Evolutionary conservation across 2,888 invertebrate genomes (phyloP).

Genomic region (Xylota sylvarum): DNA sequence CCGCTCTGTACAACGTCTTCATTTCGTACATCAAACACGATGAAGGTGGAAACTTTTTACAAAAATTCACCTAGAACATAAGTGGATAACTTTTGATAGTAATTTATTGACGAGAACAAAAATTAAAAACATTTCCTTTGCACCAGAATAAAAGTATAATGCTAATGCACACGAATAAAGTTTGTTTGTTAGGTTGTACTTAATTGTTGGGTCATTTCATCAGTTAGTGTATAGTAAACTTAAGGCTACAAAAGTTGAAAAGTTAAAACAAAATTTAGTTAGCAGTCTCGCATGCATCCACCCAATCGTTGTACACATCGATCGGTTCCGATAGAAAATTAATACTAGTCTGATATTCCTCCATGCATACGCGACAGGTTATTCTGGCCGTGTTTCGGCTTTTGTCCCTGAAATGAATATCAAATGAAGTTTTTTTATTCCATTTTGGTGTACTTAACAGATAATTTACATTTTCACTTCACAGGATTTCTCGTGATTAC

Average conservation of each 20-base stretch:
- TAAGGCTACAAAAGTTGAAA: conserved; percentile 3
- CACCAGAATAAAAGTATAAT: conserved; percentile 43
- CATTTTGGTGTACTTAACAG: neutral
- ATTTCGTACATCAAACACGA: conserved; percentile 94
- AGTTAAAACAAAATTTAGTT: conserved; percentile 86
- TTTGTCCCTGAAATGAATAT: conserved; percentile 91
- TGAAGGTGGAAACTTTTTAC: conserved; percentile 61
- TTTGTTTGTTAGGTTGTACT: conserved; percentile 23
- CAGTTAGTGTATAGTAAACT: conserved; percentile 5
- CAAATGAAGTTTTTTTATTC: neutral
- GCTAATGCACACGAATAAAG: conserved; percentile 43
- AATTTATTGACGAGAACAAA: conserved; percentile 3
- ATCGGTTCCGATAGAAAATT: conserved; percentile 98
- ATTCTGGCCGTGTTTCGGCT: conserved; percentile 97
- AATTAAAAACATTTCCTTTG: neutral
- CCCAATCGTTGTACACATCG: conserved; percentile 99
- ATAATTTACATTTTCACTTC: conserved; percentile 98
- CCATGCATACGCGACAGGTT: conserved; percentile 97
- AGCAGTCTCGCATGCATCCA: conserved; percentile 98
- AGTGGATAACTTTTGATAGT: conserved; percentile 1
- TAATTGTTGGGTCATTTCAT: neutral
- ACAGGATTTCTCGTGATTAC: conserved; percentile 99
- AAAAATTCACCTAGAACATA: conserved; percentile 41
- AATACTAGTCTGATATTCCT: conserved; percentile 98
- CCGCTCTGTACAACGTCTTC: conserved; percentile 94